Base-by-base conservation (phyloP, 2,888 invertebrate species). In the Drosophila incognita region DNA sequence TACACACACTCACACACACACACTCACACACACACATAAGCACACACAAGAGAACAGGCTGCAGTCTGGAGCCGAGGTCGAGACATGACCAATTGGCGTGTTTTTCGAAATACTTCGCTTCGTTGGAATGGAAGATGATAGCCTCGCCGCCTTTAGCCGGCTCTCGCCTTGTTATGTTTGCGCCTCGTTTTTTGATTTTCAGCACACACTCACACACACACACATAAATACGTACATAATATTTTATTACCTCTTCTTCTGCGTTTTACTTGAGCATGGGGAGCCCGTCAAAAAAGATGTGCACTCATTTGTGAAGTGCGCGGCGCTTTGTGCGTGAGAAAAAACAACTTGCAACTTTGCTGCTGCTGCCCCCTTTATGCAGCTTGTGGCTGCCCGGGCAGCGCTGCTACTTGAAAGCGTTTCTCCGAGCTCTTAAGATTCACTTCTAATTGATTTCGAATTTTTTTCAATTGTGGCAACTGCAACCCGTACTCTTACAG, bases 81-180 rank as follows among this genome's bases (percentile, higher is more conserved):
- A 80, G 76, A 80, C 86, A 86, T 86, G 87, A 87, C 87, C 87
- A 87, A 87, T 87, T 87, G 87, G 87, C 87, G 87, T 86, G 86
- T 87, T 86, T 87, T 86, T 85, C 74, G 74, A 79, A 81, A 83
- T 81, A 81, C 57, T 81, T 82, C 72, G 77, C 69, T 82, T 82
- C 82, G 76, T 58, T 76, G 82, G 83, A 78, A 85, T 85, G 84
- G 85, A 86, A 86, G 84, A 79, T 79, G 84, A 85, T 82, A 83
- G 82, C 82, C 75, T 76, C 74, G 79, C 60, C 65, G 77, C 53
- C 54, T 54, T 42, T 31, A 27, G 62, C 52, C 59, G 35, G 21
- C 38, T 54, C 36, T 68, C 57, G 80, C 54, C 82, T 79, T 81
- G 77, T 77, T 80, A 79, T 79, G 79, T 68, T 71, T 79, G 70